Percentiles rank a stretch among this genome's conserved stretches.
Conservation (phyloP, 2,797 vertebrate species). For the Amphiprion clarkii region DNA sequence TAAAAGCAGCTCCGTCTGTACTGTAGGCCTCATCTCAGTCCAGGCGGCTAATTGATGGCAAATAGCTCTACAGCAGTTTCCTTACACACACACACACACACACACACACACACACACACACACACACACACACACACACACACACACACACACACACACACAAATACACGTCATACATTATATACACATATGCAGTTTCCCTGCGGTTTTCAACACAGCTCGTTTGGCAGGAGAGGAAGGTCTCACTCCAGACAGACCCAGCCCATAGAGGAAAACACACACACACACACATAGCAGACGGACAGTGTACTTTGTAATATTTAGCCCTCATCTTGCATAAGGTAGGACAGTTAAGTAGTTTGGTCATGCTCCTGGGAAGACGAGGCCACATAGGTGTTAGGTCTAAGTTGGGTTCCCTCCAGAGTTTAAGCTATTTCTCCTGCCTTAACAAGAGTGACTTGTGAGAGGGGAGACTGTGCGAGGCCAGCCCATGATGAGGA, state of each 20-base stretch:
- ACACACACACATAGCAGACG: conserved; percentile 47
- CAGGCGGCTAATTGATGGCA: conserved; percentile 85
- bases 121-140: conserved; percentile 64
- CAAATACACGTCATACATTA: conserved; percentile 75
- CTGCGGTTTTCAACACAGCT: conserved; percentile 85
- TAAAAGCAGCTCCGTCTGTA: conserved; percentile 69
- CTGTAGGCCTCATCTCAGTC: conserved; percentile 76
- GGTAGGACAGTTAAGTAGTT: conserved; percentile 71
- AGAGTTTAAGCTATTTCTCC: conserved; percentile 55
- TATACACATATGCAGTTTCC: conserved; percentile 84
- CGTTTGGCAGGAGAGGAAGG: conserved; percentile 85
- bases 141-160: conserved; percentile 53
- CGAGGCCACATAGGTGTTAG: conserved; percentile 61
- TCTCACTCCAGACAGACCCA: conserved; percentile 81
- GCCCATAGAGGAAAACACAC: conserved; percentile 76
- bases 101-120: conserved; percentile 49
- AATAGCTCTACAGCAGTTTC: conserved; percentile 84
- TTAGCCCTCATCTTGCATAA: conserved; percentile 62
- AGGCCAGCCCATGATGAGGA: conserved; percentile 70
- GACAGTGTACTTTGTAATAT: conserved; percentile 66
- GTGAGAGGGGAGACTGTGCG: conserved; percentile 43
- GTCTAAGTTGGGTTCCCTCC: conserved; percentile 65
- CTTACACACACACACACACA: conserved; percentile 57
- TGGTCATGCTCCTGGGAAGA: conserved; percentile 61
- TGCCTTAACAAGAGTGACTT: conserved; percentile 49